phyloP scores from a whole-genome alignment of 2,797 vertebrate genomes.

The Heterohyrax brucei region DNA sequence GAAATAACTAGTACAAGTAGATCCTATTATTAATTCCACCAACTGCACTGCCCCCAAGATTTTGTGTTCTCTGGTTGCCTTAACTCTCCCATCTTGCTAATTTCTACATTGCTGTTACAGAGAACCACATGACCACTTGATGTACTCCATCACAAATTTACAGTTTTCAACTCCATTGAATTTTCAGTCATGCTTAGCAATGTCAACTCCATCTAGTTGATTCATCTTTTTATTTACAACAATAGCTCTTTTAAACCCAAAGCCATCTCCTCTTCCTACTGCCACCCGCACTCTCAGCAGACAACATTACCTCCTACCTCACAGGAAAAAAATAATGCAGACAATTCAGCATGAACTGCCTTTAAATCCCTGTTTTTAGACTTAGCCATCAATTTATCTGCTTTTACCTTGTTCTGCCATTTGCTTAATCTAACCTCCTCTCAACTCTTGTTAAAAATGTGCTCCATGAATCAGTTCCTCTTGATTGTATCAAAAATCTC shows the following conservation, averaged over 20 bases:
- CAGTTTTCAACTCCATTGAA: background rate
- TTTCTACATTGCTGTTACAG: background rate
- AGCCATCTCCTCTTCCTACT: background rate
- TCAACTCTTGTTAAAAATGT: background rate
- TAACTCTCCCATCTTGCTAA: background rate
- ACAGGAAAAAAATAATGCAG: background rate
- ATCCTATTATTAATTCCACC: background rate
- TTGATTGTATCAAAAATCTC: background rate
- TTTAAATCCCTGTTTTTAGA: conserved; percentile 13
- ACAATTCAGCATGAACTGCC: background rate
- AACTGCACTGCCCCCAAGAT: background rate
- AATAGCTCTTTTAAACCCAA: conserved; percentile 19
- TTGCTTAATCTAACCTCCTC: conserved; percentile 23
- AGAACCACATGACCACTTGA: background rate
- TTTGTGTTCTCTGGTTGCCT: background rate
- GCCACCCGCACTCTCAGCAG: background rate
- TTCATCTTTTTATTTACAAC: background rate
- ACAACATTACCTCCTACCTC: background rate
- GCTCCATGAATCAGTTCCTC: background rate
- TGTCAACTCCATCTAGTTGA: background rate
- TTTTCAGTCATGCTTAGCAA: background rate
- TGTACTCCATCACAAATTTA: background rate
- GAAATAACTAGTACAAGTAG: background rate
- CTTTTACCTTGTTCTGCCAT: background rate
- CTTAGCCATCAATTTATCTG: background rate